Conservation (phyloP, 1,140 invertebrate species). For the Wiebesia pumilae region DNA sequence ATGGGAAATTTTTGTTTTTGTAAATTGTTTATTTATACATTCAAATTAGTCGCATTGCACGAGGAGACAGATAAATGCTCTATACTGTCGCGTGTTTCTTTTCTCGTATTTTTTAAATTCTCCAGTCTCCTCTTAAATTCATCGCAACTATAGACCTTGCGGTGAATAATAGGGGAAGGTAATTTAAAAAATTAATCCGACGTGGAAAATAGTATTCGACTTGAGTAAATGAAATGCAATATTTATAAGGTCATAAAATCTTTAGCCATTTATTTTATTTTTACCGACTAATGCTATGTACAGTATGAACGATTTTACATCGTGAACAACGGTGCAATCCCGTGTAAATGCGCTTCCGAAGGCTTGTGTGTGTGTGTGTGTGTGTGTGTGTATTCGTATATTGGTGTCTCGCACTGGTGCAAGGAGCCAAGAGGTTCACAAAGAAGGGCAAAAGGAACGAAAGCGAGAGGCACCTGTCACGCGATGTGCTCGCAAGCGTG, state of each 20-base stretch:
- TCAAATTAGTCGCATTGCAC: neutral
- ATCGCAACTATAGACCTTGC: neutral
- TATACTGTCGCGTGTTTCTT: neutral
- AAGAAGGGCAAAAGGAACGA: neutral
- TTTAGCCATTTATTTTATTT: neutral
- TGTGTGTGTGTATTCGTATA: too few relatives aligned
- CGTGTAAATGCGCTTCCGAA: too few relatives aligned
- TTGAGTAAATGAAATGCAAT: neutral
- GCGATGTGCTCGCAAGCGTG: conserved; percentile 3
- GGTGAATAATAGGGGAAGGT: neutral
- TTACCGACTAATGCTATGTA: neutral
- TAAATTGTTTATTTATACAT: neutral
- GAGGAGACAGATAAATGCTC: neutral
- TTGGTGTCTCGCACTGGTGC: too few relatives aligned
- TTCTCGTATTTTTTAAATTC: neutral
- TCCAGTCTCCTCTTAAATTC: neutral
- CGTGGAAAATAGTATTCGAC: neutral
- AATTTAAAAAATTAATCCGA: neutral
- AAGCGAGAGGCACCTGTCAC: conserved; percentile 37
- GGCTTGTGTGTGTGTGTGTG: too few relatives aligned
- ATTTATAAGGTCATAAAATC: conserved; percentile 2
- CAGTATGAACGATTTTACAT: neutral
- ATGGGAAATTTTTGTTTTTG: neutral
- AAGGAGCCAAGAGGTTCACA: neutral
- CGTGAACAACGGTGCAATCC: neutral